Base-by-base conservation (phyloP, 23 tunicate species). In the Ascidia mentula region DNA sequence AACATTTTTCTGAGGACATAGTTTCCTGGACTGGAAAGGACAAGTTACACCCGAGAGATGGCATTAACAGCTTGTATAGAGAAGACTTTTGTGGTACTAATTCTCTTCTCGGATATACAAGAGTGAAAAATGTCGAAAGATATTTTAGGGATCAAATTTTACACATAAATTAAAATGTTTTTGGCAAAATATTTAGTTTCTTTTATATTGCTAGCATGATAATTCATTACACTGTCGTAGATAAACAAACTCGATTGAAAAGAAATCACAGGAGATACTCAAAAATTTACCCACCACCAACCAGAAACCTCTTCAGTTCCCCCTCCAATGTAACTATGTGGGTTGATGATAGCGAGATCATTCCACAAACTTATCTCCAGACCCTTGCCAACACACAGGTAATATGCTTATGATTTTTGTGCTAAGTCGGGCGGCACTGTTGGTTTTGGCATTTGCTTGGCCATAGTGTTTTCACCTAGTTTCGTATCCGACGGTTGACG, bases 301-400 rank as follows among this genome's bases (percentile, higher is more conserved):
- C 60, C 32, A 13, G 6, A 2, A 77, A 82, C 26, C 36, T 39
- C 18, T 8, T 88, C 0, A 72, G 46, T 24, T 30, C 72, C 1
- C 36, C 86, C 2, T 70, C 92, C 32, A 72, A 59, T 60, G 82
- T 82, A 13, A 71, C 81, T 0, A 8, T 71, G 83, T 88, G 87
- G 87, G 92, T 83, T 18, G 79, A 59, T 28, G 79, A 75, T 31
- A 38, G 77, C 28, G 86, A 88, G 77, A 31, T 33, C n/a, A 72
- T 84, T 0, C 82, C 79, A 40, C 75, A 38, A 69, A 78, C 86
- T 33, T 88, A 74, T 53, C 65, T 88, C 6, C 92, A 88, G 78
- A 72, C 86, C 0, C 87, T 88, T 37, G 92, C 92, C 40, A 84
- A 88, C 46, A 77, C 87, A 1, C 92, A 88, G 92, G 92, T 88